Conservation (phyloP, 2,113 vertebrate species). For the Carettochelys insculpta region DNA sequence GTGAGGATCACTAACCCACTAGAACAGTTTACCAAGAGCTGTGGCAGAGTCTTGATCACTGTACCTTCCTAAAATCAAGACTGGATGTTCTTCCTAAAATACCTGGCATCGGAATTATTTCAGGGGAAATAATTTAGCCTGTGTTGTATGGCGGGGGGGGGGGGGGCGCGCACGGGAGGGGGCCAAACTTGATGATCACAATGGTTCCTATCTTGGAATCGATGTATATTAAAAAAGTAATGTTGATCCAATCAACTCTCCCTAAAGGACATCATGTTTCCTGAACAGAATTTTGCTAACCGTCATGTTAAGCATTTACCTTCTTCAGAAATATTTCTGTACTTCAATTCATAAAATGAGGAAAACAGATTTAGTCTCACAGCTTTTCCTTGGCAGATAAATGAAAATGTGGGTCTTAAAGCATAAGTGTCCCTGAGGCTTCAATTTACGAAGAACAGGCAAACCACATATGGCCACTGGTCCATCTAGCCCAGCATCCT, state of each 20-base stretch:
- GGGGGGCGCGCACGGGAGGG: no score
- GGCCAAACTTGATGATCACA: neutral
- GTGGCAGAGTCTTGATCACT: neutral
- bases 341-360: neutral
- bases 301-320: neutral
- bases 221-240: no score
- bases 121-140: no score
- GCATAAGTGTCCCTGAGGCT: neutral
- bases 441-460: neutral
- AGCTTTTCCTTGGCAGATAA: neutral
- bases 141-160: no score
- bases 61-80: neutral
- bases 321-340: neutral
- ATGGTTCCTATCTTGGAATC: neutral
- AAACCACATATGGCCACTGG: neutral
- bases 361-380: neutral
- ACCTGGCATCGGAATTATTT: neutral
- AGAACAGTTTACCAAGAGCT: neutral
- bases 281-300: neutral
- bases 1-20: neutral
- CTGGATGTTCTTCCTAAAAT: neutral
- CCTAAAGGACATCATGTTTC: neutral
- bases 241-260: neutral
- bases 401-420: neutral
- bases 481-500: neutral